Base-by-base conservation (phyloP, 2,888 invertebrate genomes). In the Torymus auratus region DNA sequence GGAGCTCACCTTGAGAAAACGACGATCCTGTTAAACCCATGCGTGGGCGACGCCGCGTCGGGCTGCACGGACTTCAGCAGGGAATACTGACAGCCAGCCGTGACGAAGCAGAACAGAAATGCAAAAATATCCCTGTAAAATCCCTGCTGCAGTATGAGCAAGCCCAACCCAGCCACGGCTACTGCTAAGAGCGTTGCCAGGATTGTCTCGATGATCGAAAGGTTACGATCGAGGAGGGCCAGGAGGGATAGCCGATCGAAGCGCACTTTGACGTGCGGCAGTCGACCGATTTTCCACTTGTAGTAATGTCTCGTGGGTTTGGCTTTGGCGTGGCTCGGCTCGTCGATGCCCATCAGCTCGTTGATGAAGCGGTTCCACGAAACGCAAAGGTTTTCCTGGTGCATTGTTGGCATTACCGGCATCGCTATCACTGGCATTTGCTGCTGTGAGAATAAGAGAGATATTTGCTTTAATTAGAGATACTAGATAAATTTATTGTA, bases 61-160 rank as follows among this genome's bases (percentile, higher is more conserved):
- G 99, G 99, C 89, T 99, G 99, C 1, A 99, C 99, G 85, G 98
- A 98, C 92, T 99, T 99, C 83, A 99, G 92, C 84, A 99, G 92
- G 0, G 98, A 98, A 91, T 99, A 99, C 91, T 99, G 99, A 88
- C 98, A 98, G 15, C 98, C 96, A 0, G 99, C 99, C 86, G 99
- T 97, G n/a, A 99, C 97, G 86, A 98, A 96, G 92, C 99, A 99
- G 91, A 99, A 98, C 88, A 98, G 93, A 90, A 99, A 97, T 15
- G 98, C 96, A 87, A 95, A 96, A 74, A 99, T 94, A 90, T 99
- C 99, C 86, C 95, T 94, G 92, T 97, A 99, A 90, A 98, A 96
- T 69, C 96, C 95, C 65, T 95, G 93, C 88, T 96, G 95, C 10
- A 99, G 92, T 52, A 98, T 94, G 82, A 95, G 92, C 0, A 97